Base-by-base conservation (phyloP, 2,888 invertebrate genomes). In the Girardia tigrina region DNA sequence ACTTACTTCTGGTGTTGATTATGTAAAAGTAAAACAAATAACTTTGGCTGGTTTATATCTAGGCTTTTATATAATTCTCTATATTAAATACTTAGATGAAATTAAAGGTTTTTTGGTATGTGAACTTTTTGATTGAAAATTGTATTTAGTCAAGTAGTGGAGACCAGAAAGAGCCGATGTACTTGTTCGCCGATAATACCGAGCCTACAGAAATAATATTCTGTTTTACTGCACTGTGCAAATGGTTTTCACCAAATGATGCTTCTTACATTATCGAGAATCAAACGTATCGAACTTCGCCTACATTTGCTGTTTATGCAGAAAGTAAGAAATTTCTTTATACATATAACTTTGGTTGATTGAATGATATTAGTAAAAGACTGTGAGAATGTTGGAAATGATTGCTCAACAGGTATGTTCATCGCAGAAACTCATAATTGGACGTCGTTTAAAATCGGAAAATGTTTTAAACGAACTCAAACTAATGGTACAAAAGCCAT, bases 371-470 rank as follows among this genome's bases (percentile, higher is more conserved):
- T 36, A 12, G n/a, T 56, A 56, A 23, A 56, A 20, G 56, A 56
- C n/a, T 20, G 23, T 56, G 56, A 56, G 16, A 4, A 6, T 26
- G 16, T 14, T 8, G 14, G 8, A 1, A n/a, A n/a, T 4, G 73
- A 73, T 36, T 14, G 2, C 27, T 78, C 78, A n/a, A 81, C 81
- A 16, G 83, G 83, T 0, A 80, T 81, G 1, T 78, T 84, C 71
- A 81, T 83, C 26, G 83, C 82, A 16, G 84, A 84, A 77, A 82
- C 82, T 0, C 83, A 83, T 78, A 83, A 83, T n/a, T 84, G 84
- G 84, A 84, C 83, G 79, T 81, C 81, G 73, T 78, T 84, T 27
- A 81, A 82, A 1, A 82, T 81, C 14, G 83, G 83, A 26, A 82
- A 83, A 77, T 83, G 83, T 20, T 81, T 83, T 36, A 79, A 83